These are phyloP conservation scores for Scylla paramamosain DNA, from an alignment of 1,140 invertebrate genomes.

Conservation along the genomic window DNA sequence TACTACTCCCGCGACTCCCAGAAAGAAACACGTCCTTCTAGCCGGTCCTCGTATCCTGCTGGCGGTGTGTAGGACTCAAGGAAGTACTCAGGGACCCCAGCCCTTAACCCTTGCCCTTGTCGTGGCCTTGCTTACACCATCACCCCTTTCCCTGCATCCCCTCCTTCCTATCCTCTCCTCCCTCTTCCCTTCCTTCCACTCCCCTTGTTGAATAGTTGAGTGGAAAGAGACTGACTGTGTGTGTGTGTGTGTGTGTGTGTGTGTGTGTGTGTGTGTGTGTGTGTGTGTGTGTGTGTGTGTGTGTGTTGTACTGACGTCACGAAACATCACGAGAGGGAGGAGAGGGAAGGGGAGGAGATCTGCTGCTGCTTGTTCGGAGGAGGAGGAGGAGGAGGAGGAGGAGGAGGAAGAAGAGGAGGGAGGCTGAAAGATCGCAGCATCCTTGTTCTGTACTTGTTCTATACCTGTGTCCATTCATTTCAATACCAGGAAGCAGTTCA, in stretches of 20 bases:
- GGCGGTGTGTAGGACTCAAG: too few species aligned
- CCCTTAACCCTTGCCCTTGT: too few species aligned
- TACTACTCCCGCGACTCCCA: too few species aligned
- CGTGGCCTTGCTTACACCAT: background rate
- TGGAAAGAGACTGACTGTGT: background rate
- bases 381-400: background rate
- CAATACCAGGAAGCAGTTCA: too few species aligned
- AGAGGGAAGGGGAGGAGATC: background rate
- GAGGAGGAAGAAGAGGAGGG: background rate
- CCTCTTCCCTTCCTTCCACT: background rate
- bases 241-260: constrained; percentile 20
- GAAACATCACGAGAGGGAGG: background rate
- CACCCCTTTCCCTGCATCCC: background rate
- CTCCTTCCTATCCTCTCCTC: background rate
- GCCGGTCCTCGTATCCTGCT: too few species aligned
- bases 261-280: constrained; percentile 7
- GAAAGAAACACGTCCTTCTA: too few species aligned
- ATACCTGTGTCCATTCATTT: background rate
- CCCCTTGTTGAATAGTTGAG: background rate
- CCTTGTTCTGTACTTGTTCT: background rate
- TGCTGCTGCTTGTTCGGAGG: background rate
- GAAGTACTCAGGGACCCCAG: too few species aligned
- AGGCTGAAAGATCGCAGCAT: background rate
- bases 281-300: background rate
- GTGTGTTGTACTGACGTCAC: background rate